Conservation (phyloP, 2,888 invertebrate genomes). For the Celastrina argiolus region DNA sequence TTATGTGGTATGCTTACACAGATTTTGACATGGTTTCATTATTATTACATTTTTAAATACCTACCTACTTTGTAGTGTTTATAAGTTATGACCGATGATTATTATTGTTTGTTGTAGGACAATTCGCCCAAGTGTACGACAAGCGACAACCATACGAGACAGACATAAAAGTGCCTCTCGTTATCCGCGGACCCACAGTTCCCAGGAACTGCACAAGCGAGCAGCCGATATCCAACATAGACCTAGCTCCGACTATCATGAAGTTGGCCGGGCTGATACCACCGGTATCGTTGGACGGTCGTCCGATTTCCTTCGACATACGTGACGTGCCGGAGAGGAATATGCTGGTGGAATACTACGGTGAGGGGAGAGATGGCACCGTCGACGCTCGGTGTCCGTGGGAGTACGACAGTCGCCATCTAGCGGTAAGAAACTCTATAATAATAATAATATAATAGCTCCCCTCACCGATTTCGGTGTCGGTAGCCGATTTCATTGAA, state of each 20-base stretch:
- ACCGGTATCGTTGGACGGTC: constrained; percentile 80
- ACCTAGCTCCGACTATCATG: constrained; percentile 90
- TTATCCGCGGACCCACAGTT: constrained; percentile 87
- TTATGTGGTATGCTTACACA: too few relatives aligned
- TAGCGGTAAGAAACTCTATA: constrained; percentile 82
- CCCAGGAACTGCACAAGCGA: constrained; percentile 59
- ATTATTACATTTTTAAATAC: too few relatives aligned
- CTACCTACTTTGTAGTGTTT: neutral
- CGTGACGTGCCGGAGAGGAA: constrained; percentile 53
- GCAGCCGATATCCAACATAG: constrained; percentile 85
- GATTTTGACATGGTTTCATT: too few relatives aligned
- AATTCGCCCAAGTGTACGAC: constrained; percentile 92
- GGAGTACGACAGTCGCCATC: constrained; percentile 69
- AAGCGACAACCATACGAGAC: constrained; percentile 95
- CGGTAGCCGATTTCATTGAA: too few relatives aligned
- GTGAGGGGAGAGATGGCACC: constrained; percentile 81
- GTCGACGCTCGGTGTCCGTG: constrained; percentile 82
- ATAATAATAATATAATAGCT: too few relatives aligned
- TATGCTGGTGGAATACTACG: constrained; percentile 89
- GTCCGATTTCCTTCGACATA: constrained; percentile 41
- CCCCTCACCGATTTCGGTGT: too few relatives aligned
- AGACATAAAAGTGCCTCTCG: constrained; percentile 89
- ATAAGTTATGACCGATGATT: too few relatives aligned
- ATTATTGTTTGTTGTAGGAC: constrained; percentile 76
- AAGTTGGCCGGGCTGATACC: constrained; percentile 80